phyloP scores from a whole-genome alignment of 2,888 invertebrate genomes.

The Eretmocerus hayati region DNA sequence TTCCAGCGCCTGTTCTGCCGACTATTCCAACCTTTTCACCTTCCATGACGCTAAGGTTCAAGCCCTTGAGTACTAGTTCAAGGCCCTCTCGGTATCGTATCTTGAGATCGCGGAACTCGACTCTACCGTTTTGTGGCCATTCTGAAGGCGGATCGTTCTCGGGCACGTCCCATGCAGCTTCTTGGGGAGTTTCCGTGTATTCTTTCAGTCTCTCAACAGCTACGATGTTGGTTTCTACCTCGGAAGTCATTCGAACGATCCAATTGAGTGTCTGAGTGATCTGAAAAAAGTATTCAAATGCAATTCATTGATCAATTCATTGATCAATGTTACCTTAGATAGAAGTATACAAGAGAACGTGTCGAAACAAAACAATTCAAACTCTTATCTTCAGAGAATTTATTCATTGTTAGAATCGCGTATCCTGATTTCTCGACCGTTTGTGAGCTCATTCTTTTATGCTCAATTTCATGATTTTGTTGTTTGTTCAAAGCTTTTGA shows the following conservation, averaged over 20 bases:
- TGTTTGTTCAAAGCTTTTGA: no score
- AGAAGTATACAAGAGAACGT: no score
- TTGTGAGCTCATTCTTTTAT: no score
- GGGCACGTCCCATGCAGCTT: slow-evolving; percentile 70
- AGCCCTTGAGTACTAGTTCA: slow-evolving; percentile 76
- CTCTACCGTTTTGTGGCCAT: slow-evolving; percentile 79
- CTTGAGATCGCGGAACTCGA: slow-evolving; percentile 74
- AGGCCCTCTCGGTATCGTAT: slow-evolving; percentile 81
- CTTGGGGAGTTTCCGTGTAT: slow-evolving; percentile 80
- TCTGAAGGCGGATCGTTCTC: slow-evolving; percentile 55
- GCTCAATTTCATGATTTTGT: no score
- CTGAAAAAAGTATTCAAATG: slow-evolving; percentile 45
- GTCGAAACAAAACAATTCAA: no score
- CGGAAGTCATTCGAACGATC: slow-evolving; percentile 92
- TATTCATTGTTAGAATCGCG: neutral
- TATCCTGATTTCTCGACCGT: no score
- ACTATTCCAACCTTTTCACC: slow-evolving; percentile 89
- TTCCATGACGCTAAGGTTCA: slow-evolving; percentile 70
- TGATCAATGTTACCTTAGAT: no score
- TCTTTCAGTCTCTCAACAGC: slow-evolving; percentile 96
- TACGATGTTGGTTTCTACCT: slow-evolving; percentile 95
- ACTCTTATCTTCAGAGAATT: no score
- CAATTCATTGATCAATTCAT: no score
- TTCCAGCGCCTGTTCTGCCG: slow-evolving; percentile 85
- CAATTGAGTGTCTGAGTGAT: slow-evolving; percentile 93